These are phyloP conservation scores for Cnemophilus loriae DNA, from an alignment of 2,113 vertebrate genomes.

Conservation along the genomic window DNA sequence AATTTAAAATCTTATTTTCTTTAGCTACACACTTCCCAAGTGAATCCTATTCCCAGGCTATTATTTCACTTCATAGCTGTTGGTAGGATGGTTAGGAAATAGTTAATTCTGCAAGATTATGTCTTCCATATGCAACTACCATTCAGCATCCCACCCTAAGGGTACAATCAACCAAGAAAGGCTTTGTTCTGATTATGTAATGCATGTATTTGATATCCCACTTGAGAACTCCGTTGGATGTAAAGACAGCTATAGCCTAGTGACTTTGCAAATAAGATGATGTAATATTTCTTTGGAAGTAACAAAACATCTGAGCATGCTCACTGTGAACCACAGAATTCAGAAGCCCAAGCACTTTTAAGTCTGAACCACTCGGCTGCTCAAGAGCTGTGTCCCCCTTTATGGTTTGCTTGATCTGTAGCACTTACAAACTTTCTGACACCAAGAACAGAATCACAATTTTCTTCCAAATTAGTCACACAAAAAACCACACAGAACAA, in stretches of 20 bases:
- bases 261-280: conserved; percentile 37
- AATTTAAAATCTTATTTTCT: background rate
- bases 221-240: conserved; percentile 18
- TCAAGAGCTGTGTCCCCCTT: background rate
- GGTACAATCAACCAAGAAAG: conserved; percentile 23
- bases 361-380: background rate
- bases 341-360: background rate
- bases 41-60: background rate
- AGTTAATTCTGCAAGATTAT: conserved; percentile 29
- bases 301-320: background rate
- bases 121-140: background rate
- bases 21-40: background rate
- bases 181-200: conserved; percentile 45
- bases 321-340: background rate
- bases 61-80: background rate
- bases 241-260: conserved; percentile 2
- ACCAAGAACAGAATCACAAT: background rate
- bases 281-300: background rate
- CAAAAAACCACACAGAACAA: background rate
- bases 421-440: background rate
- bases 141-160: conserved; percentile 25
- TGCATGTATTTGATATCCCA: conserved; percentile 32
- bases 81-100: background rate
- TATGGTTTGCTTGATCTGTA: background rate
- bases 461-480: background rate